Evolutionary conservation across 2,888 invertebrate species (phyloP), one percentile per base, ranked within the genome.

Genomic region (Keiferia lycopersicella): DNA sequence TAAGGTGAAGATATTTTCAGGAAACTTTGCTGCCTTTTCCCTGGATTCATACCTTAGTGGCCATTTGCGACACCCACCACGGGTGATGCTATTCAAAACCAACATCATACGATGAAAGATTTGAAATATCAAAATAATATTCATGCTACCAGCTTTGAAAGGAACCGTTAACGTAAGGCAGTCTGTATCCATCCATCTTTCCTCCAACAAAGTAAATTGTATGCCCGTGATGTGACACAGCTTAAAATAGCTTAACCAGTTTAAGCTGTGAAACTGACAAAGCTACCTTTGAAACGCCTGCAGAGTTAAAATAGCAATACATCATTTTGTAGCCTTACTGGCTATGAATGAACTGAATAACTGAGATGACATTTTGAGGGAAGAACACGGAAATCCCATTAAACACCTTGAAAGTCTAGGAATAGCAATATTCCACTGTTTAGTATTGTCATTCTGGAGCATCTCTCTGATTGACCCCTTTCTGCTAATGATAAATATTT

Each of bases 301-400:
- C 20, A 26, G 22, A 53, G 20, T 58, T 58, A 38, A 65, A 72
- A 74, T 72, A 75, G 76, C 76, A 76, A 72, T 64, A 64, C 50
- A 61, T 60, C 64, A 59, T 41, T 59, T 14, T 41, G 26, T 26
- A 26, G 50, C 71, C 45, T n/a, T 71, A 70, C 67, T 69, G 69
- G 71, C 66, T 63, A 34, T 71, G 65, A 69, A 77, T 69, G 71
- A 71, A 65, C 67, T 65, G 68, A 73, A 78, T 71, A 71, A 65
- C 67, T 65, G 69, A 73, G 78, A 80, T 81, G 76, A 77, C 77
- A 79, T 82, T 82, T 79, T 78, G 79, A 79, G 72, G 71, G 65
- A 57, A 60, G 67, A 68, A 79, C 85, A 87, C 79, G 83, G 81
- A 82, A 86, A 77, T 81, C 86, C 83, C 83, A 87, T 88, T 88